phyloP scores from a whole-genome alignment of 92 coral and sea anemone genomes.

The Siderastrea radians region DNA sequence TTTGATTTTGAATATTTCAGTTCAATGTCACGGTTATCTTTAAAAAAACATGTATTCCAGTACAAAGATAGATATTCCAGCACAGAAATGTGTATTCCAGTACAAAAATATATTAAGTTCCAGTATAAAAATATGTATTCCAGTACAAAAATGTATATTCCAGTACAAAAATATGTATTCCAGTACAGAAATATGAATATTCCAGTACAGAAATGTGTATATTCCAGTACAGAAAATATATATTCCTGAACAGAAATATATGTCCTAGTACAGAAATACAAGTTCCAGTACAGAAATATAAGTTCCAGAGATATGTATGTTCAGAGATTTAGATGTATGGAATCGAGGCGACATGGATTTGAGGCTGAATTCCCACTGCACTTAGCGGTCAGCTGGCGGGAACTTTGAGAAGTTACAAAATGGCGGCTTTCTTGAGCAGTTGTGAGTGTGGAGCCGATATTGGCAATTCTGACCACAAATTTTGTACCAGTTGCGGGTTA shows the following conservation, averaged over 20 bases:
- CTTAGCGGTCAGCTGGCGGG: slow-evolving; percentile 9
- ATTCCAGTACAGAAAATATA: not conserved
- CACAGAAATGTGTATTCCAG: no score
- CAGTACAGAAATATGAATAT: no score
- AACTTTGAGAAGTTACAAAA: not conserved
- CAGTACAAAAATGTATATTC: no score
- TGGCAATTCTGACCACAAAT: not conserved
- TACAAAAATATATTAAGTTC: no score
- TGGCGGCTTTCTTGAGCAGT: not conserved
- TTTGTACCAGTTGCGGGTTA: no score
- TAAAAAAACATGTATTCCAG: no score
- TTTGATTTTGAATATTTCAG: no score
- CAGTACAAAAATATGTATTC: no score
- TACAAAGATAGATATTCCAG: no score
- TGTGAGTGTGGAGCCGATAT: no score
- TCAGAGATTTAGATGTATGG: not conserved
- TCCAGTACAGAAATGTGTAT: not conserved
- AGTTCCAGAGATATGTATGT: not conserved
- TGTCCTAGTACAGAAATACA: not conserved
- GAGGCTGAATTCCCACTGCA: slow-evolving; percentile 1
- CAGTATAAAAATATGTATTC: no score
- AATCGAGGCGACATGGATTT: not conserved
- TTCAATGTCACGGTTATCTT: no score
- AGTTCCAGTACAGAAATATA: not conserved
- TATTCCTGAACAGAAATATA: not conserved